A percentile compares a stretch with the other conserved stretches of the same genome.
These are phyloP conservation scores for Synaphobranchus kaupii DNA, from an alignment of 2,797 vertebrate genomes.

Conservation along the genomic window DNA sequence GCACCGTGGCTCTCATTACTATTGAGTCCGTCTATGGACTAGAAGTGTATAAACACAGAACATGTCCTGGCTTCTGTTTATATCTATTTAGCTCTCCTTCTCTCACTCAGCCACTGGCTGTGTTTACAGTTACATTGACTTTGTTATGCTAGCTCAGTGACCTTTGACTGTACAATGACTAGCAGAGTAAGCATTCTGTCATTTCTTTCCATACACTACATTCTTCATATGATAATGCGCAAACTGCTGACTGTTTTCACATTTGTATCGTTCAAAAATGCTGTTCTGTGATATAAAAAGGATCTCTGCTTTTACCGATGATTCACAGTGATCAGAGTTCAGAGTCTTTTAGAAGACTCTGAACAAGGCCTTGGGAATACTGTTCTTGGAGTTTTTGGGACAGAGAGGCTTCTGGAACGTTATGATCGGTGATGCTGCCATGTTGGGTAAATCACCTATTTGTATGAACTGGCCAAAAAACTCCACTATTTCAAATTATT, in stretches of 20 bases:
- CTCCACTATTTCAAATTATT: constrained; percentile 35
- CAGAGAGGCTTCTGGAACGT: not conserved
- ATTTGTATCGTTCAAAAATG: not conserved
- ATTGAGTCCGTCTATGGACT: not conserved
- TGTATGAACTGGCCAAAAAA: not conserved
- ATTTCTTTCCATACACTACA: not conserved
- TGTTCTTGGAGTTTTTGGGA: not conserved
- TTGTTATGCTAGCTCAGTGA: not conserved
- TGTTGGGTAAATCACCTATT: too few relatives aligned
- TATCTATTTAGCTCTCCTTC: not conserved
- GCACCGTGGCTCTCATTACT: not conserved
- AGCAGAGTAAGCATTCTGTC: not conserved
- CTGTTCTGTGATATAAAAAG: not conserved
- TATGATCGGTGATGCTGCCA: not conserved
- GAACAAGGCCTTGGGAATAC: not conserved
- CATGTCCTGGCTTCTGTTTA: not conserved
- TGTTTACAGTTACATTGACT: not conserved
- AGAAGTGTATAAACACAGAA: not conserved
- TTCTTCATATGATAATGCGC: not conserved
- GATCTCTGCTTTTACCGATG: not conserved
- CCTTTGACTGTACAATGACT: not conserved
- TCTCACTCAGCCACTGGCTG: not conserved
- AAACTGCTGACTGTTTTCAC: not conserved
- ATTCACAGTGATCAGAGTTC: not conserved
- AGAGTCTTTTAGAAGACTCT: too few relatives aligned